Conservation (phyloP, 2,888 invertebrate genomes). For the Diplolepis rosae region DNA sequence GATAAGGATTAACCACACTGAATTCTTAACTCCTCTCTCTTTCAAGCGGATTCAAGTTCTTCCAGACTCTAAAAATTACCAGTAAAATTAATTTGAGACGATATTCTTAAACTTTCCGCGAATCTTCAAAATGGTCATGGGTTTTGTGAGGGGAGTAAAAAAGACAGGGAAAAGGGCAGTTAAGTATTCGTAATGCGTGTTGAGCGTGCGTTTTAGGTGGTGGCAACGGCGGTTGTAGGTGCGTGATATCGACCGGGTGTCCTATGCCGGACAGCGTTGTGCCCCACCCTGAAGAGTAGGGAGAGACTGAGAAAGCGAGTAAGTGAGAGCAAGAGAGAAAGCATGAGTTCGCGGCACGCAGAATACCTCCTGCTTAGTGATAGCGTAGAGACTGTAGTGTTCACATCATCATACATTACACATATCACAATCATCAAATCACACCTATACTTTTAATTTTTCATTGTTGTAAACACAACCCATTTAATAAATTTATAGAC, state of each 20-base stretch:
- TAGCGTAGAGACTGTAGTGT: constrained; percentile 71
- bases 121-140: too few relatives aligned
- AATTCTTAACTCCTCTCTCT: too few relatives aligned
- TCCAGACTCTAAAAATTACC: too few relatives aligned
- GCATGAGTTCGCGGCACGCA: constrained; percentile 52
- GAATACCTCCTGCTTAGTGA: constrained; percentile 67
- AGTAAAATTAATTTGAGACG: too few relatives aligned
- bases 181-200: too few relatives aligned
- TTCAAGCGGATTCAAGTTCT: too few relatives aligned
- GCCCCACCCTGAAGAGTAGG: constrained; percentile 60
- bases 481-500: not conserved
- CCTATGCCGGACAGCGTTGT: constrained; percentile 49
- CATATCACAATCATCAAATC: constrained; percentile 1
- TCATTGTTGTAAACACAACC: not conserved
- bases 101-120: too few relatives aligned
- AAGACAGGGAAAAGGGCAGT: too few relatives aligned
- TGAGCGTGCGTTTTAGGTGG: constrained; percentile 41
- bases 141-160: too few relatives aligned
- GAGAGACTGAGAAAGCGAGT: constrained; percentile 42
- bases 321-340: constrained; percentile 47
- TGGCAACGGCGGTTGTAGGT: too few relatives aligned
- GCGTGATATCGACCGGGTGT: constrained; percentile 68
- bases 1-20: too few relatives aligned
- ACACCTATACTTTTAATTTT: not conserved
- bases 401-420: constrained; percentile 59